Conservation (phyloP, 2,797 vertebrate genomes). For the Remorina albescens region DNA sequence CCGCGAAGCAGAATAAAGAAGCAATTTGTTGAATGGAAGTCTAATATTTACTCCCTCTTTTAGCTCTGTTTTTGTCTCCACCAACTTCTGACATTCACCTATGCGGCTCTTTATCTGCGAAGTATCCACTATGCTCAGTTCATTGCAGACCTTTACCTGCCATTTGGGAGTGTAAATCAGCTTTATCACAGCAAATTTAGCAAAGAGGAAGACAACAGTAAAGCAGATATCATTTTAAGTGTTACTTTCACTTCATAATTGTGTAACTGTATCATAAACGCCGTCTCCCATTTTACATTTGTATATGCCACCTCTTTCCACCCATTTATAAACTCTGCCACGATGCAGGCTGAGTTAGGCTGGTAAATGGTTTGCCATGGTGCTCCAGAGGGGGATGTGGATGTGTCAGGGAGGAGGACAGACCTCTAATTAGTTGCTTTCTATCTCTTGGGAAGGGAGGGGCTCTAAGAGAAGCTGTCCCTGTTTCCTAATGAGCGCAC, state of each 20-base stretch:
- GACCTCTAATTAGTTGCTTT: conserved; percentile 78
- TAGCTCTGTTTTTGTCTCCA: neutral
- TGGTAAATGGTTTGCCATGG: conserved; percentile 39
- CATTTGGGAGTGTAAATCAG: neutral
- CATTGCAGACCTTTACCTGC: neutral
- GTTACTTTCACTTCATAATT: conserved; percentile 1
- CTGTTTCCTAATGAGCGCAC: conserved; percentile 84
- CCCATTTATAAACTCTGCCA: conserved; percentile 50
- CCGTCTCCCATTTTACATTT: conserved; percentile 22
- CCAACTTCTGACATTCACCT: neutral
- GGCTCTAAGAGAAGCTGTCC: conserved; percentile 70
- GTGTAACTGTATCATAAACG: conserved; percentile 3
- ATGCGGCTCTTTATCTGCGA: neutral
- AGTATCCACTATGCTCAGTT: neutral
- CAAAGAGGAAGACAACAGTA: neutral
- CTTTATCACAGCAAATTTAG: neutral
- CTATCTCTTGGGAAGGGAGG: conserved; percentile 70
- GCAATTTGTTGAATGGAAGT: neutral
- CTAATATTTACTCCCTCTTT: neutral
- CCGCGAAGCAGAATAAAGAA: no score
- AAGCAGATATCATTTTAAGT: neutral
- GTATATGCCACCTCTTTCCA: conserved; percentile 12
- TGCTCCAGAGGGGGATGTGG: conserved; percentile 59
- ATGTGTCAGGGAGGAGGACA: conserved; percentile 73
- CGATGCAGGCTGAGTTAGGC: conserved; percentile 35